Evolutionary conservation across 2,113 vertebrate genomes (phyloP), one percentile per base, ranked within the genome.

Genomic region (Hyperoodon ampullatus): DNA sequence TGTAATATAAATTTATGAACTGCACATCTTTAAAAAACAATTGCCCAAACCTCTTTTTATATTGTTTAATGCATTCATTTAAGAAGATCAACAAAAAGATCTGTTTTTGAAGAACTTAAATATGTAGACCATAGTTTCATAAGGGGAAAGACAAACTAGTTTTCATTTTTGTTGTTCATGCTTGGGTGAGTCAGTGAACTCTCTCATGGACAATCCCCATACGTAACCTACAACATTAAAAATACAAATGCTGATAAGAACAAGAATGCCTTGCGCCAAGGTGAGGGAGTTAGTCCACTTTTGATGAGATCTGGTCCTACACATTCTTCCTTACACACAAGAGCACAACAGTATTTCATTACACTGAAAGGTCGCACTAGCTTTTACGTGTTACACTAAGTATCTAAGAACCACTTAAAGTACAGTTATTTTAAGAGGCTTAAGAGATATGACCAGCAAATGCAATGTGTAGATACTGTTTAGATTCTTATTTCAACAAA

Each of bases 401-500:
- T 68, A 55, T 71, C 30, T 71, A 89, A 68, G 35, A 21, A 94
- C n/a, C 19, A 92, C 61, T 71, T 85, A 87, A 95, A 94, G 71
- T 74, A 68, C 13, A 86, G 50, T 30, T 66, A 71, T 66, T 97
- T 95, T 74, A 91, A 94, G 50, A 88, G 16, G 47, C n/a, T 75
- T 72, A 58, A 71, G 18, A 81, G 39, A 53, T 19, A 78, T 35
- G 33, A 94, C 30, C 93, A 94, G 9, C 50, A 93, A 96, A 96
- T 75, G 14, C 24, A 93, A 81, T 28, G 19, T 78, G 12, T 72
- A 3, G 53, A 61, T 2, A 83, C 39, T 78, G 23, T 66, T 58
- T 90, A 39, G 42, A 71, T 61, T 90, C 65, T 94, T 75, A 90
- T 55, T 87, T 44, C 61, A 95, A 92, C 6, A 75, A 95, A 91